Conservation (phyloP, 2,797 vertebrate species). For the Toxotes lorentzi region DNA sequence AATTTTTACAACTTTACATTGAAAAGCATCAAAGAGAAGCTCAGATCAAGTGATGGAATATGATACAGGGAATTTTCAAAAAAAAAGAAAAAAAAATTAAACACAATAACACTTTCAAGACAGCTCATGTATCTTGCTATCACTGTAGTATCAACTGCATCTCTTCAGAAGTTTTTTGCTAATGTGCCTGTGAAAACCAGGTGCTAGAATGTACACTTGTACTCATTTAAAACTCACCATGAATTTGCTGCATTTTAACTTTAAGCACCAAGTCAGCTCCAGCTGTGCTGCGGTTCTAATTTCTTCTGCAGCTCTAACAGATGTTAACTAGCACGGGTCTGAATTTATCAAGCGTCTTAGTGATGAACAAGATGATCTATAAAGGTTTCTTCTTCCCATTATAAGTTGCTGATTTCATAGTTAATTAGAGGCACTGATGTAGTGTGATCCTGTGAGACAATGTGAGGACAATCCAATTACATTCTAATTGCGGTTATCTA, state of each 20-base stretch:
- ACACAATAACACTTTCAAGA: conserved; percentile 14
- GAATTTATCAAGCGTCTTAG: conserved; percentile 42
- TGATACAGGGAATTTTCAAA: not conserved
- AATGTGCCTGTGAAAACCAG: conserved; percentile 36
- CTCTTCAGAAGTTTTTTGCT: conserved; percentile 27
- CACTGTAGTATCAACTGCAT: conserved; percentile 23
- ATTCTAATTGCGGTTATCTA: not conserved
- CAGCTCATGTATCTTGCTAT: conserved; percentile 24
- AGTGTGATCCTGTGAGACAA: conserved; percentile 28
- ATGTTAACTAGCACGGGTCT: conserved; percentile 49
- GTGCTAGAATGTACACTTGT: conserved; percentile 30
- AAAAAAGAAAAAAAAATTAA: not conserved
- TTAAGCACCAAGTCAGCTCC: conserved; percentile 32
- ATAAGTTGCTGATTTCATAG: conserved; percentile 26
- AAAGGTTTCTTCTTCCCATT: conserved; percentile 33
- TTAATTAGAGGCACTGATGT: conserved; percentile 37
- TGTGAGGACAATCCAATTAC: conserved; percentile 24
- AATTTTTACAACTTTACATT: not conserved
- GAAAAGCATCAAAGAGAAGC: conserved; percentile 11
- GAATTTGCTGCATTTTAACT: conserved; percentile 23
- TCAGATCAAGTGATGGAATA: not conserved
- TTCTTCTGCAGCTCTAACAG: conserved; percentile 42
- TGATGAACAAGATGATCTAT: conserved; percentile 47
- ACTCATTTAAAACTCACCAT: conserved; percentile 38
- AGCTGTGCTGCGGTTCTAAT: conserved; percentile 39